These are phyloP conservation scores for Drosophila jambulina DNA, from an alignment of 1,140 invertebrate species.

Conservation along the genomic window DNA sequence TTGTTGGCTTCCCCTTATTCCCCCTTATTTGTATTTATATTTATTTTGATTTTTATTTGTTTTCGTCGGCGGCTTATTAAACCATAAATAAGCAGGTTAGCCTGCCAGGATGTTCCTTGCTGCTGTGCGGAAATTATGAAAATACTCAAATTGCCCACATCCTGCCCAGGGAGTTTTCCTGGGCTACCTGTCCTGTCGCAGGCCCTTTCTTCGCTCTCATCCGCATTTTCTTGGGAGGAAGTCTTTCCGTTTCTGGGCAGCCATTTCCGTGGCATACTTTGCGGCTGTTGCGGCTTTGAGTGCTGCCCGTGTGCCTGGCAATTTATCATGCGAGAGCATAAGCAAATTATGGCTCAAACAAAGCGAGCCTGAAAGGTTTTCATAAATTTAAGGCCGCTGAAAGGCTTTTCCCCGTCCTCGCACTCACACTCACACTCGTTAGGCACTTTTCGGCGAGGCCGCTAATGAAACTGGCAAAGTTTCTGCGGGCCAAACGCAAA, in stretches of 20 bases:
- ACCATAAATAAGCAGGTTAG: slow-evolving; percentile 67
- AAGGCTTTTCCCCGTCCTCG: slow-evolving; percentile 25
- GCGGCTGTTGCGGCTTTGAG: slow-evolving; percentile 47
- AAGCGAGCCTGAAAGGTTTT: slow-evolving; percentile 43
- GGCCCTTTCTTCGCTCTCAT: not conserved
- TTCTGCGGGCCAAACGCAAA: slow-evolving; percentile 27
- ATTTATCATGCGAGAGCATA: slow-evolving; percentile 63
- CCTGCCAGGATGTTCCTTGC: slow-evolving; percentile 34
- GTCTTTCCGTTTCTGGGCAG: slow-evolving; percentile 29
- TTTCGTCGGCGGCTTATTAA: slow-evolving; percentile 63
- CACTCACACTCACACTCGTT: slow-evolving; percentile 22
- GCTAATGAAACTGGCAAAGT: slow-evolving; percentile 77
- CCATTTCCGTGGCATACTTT: slow-evolving; percentile 76
- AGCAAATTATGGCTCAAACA: slow-evolving; percentile 50
- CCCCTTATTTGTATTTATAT: slow-evolving; percentile 51
- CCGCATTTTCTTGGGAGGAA: slow-evolving; percentile 38
- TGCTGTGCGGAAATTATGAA: slow-evolving; percentile 75
- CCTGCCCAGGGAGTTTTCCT: slow-evolving; percentile 45
- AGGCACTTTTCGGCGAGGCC: slow-evolving; percentile 55
- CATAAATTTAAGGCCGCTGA: slow-evolving; percentile 33
- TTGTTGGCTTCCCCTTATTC: slow-evolving; percentile 19
- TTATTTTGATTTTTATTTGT: slow-evolving; percentile 65
- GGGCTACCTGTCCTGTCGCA: slow-evolving; percentile 2
- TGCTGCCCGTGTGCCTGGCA: slow-evolving; percentile 19
- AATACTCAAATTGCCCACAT: slow-evolving; percentile 79